Percentiles rank a stretch among this genome's conserved stretches.
These are phyloP conservation scores for Campylomormyrus numenius DNA, from an alignment of 2,113 vertebrate genomes.

Conservation along the genomic window DNA sequence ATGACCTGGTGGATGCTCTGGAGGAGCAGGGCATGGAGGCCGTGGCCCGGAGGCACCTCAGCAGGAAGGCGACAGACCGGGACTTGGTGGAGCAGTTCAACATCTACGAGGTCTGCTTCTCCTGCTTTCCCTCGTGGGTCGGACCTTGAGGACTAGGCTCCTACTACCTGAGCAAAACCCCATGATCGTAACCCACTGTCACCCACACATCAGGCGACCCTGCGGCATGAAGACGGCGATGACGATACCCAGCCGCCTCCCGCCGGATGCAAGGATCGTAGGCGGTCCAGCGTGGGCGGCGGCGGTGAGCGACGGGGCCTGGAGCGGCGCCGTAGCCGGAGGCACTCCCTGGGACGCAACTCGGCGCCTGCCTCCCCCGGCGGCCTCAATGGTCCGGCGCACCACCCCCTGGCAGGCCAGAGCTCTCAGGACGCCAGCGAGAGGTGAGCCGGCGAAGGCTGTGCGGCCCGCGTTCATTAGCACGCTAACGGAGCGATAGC, in stretches of 20 bases:
- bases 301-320: slow-evolving; percentile 56
- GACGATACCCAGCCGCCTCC: slow-evolving; percentile 65
- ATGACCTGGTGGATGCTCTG: slow-evolving; percentile 89
- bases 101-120: slow-evolving; percentile 82
- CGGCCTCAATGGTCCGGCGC: slow-evolving; percentile 38
- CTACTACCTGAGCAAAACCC: background rate
- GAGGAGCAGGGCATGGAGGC: slow-evolving; percentile 86
- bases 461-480: background rate
- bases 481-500: background rate
- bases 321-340: slow-evolving; percentile 81
- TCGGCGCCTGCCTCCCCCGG: slow-evolving; percentile 76
- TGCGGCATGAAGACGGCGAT: slow-evolving; percentile 84
- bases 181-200: background rate
- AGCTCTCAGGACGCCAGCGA: slow-evolving; percentile 68
- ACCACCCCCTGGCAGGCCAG: slow-evolving; percentile 55
- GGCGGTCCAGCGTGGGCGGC: slow-evolving; percentile 73
- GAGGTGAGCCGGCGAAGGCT: slow-evolving; percentile 63
- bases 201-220: slow-evolving; percentile 56
- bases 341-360: slow-evolving; percentile 75
- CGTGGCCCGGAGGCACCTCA: slow-evolving; percentile 79
- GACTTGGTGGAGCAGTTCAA: slow-evolving; percentile 92
- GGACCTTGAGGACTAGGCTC: background rate
- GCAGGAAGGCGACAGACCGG: slow-evolving; percentile 86
- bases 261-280: slow-evolving; percentile 68
- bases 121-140: background rate